Base-by-base conservation (phyloP, 2,888 invertebrate species). In the Hemaris fuciformis region DNA sequence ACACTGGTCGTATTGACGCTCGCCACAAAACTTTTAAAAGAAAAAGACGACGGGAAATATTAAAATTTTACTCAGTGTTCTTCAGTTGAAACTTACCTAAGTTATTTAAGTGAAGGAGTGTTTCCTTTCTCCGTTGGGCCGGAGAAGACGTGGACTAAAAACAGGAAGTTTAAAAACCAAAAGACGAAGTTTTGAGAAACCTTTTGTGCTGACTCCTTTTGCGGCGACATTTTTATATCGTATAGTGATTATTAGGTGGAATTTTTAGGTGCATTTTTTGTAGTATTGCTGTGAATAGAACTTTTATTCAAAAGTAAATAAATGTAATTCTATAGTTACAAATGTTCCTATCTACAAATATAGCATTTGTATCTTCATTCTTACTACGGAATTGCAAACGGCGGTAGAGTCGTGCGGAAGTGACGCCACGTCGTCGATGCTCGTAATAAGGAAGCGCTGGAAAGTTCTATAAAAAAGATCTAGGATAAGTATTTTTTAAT, bases 101-200 rank as follows among this genome's bases (percentile, higher is more conserved):
- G 71, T 71, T 72, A 72, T 72, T 74, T 70, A 70, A 73, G 69
- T 75, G 70, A 75, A 71, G 73, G 66, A 76, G 72, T 73, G 72
- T 74, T 78, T 78, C 75, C 76, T 73, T 75, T 73, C 73, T 70
- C 64, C 62, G 64, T 38, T 43, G 45, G 57, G 31, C 43, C 56
- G 46, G 63, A 68, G 64, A 62, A 68, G 73, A 69, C 64, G 61
- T 74, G 73, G 69, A 68, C 66, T 68, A 72, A 72, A 70, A 77
- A 71, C 73, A 72, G 77, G 75, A 79, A 75, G 73, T 67, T 71
- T 69, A 74, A 72, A 74, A 74, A 71, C 69, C 71, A 67, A 48
- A 66, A 67, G 72, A 73, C 67, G 67, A 74, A 65, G 76, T 78
- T 69, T 60, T 59, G 66, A 67, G 38, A 27, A 64, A 66, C 69